phyloP scores from a whole-genome alignment of 2,797 vertebrate species.

The Selene dorsalis region DNA sequence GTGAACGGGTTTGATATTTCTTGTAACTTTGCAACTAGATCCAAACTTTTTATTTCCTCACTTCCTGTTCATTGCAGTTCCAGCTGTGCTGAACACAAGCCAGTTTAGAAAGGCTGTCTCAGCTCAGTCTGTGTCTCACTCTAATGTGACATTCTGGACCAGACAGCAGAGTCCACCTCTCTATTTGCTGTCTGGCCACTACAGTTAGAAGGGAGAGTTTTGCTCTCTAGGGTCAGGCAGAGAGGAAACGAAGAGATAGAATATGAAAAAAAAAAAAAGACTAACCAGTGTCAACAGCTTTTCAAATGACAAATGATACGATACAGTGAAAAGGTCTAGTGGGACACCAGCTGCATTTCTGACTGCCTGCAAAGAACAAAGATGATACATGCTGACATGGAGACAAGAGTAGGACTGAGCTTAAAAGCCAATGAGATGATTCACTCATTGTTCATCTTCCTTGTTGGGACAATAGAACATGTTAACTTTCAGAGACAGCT shows the following conservation, averaged over 20 bases:
- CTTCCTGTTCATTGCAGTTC: conserved; percentile 62
- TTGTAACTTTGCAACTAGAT: conserved; percentile 40
- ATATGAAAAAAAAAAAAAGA: conserved; percentile 7
- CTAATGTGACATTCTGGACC: conserved; percentile 75
- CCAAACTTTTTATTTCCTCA: conserved; percentile 43
- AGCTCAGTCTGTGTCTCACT: conserved; percentile 71
- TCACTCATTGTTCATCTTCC: conserved; percentile 65
- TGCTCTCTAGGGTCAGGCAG: conserved; percentile 44
- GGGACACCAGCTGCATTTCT: conserved; percentile 62
- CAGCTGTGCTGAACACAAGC: conserved; percentile 65
- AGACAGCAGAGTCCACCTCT: conserved; percentile 58
- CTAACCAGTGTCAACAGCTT: conserved; percentile 24
- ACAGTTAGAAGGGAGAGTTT: conserved; percentile 29
- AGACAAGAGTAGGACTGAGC: conserved; percentile 45
- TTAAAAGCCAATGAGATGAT: conserved; percentile 68
- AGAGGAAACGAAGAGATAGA: conserved; percentile 41
- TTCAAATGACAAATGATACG: conserved; percentile 61
- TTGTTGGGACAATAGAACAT: conserved; percentile 45
- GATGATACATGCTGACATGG: conserved; percentile 66
- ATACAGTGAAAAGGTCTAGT: conserved; percentile 48
- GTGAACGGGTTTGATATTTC: conserved; percentile 36
- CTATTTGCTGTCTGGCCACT: conserved; percentile 73
- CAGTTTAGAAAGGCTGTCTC: conserved; percentile 64
- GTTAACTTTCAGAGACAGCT: conserved; percentile 67
- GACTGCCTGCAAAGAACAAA: conserved; percentile 46